These are phyloP conservation scores for Orius insidiosus DNA, from an alignment of 1,140 invertebrate genomes.

Conservation along the genomic window DNA sequence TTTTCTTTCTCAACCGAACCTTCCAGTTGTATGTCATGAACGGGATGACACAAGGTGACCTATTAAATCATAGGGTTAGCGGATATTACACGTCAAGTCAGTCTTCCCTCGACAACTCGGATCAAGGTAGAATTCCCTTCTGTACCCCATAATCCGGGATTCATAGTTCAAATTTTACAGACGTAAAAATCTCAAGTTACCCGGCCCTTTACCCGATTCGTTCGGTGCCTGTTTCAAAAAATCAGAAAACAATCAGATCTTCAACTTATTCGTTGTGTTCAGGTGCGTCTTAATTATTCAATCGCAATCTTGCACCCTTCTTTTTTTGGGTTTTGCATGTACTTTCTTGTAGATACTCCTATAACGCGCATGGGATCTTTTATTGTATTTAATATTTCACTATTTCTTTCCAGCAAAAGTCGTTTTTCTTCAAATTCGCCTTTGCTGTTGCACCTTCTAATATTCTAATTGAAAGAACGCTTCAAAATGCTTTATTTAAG, in stretches of 20 bases:
- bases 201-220: conserved; percentile 32
- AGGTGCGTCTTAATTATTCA: conserved; percentile 17
- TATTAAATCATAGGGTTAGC: conserved; percentile 61
- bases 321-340: not conserved
- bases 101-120: conserved; percentile 36
- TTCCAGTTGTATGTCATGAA: conserved; percentile 47
- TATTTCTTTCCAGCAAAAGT: too few species aligned
- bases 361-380: too few species aligned
- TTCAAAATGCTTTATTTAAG: too few species aligned
- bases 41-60: conserved; percentile 50
- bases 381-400: conserved; percentile 8
- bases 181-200: conserved; percentile 19
- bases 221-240: conserved; percentile 49
- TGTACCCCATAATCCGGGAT: too few species aligned
- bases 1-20: too few species aligned
- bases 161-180: conserved; percentile 1
- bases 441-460: too few species aligned
- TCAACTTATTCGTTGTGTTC: conserved; percentile 50
- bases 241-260: conserved; percentile 72
- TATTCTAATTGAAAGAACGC: too few species aligned
- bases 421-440: too few species aligned
- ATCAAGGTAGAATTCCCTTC: conserved; percentile 16
- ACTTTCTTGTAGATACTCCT: not conserved
- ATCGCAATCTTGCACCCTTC: not conserved
- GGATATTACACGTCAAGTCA: conserved; percentile 72